phyloP scores from a whole-genome alignment of 2,113 vertebrate genomes.

The Rhabdomys dilectus region DNA sequence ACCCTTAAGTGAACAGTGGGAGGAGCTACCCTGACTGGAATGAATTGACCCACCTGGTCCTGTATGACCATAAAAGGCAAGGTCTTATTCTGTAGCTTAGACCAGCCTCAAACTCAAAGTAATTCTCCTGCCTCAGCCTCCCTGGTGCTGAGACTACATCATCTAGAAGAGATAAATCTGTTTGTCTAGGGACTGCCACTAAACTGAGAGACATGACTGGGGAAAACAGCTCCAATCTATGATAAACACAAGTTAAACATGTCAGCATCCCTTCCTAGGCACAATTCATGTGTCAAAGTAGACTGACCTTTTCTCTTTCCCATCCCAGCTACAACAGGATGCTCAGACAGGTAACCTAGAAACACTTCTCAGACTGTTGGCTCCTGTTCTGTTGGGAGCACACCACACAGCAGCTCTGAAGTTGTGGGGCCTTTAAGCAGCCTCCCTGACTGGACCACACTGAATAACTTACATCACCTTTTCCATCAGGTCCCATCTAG shows the following conservation, averaged over 20 bases:
- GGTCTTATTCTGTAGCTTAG: neutral
- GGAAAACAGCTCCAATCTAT: neutral
- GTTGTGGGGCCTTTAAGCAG: neutral
- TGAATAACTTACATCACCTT: neutral
- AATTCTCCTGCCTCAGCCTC: neutral
- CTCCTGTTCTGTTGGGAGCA: slow-evolving; percentile 20
- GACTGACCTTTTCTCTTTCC: slow-evolving; percentile 34
- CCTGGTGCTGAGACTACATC: neutral
- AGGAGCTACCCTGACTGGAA: neutral
- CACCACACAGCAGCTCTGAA: neutral
- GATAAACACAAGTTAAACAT: slow-evolving; percentile 66
- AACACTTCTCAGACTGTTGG: neutral
- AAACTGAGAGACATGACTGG: slow-evolving; percentile 46
- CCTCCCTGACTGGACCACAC: neutral
- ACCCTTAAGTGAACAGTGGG: neutral
- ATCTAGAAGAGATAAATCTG: neutral
- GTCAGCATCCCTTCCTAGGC: slow-evolving; percentile 64
- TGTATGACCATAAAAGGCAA: neutral
- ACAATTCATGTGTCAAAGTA: slow-evolving; percentile 58
- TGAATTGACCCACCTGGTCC: neutral
- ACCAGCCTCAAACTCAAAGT: neutral
- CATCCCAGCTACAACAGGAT: neutral
- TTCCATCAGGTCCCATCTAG: slow-evolving; percentile 22
- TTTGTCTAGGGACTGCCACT: neutral
- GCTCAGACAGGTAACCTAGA: neutral